Evolutionary conservation across 2,113 vertebrate genomes (phyloP), one percentile per base, ranked within the genome.

Genomic region (Oryzias celebensis): DNA sequence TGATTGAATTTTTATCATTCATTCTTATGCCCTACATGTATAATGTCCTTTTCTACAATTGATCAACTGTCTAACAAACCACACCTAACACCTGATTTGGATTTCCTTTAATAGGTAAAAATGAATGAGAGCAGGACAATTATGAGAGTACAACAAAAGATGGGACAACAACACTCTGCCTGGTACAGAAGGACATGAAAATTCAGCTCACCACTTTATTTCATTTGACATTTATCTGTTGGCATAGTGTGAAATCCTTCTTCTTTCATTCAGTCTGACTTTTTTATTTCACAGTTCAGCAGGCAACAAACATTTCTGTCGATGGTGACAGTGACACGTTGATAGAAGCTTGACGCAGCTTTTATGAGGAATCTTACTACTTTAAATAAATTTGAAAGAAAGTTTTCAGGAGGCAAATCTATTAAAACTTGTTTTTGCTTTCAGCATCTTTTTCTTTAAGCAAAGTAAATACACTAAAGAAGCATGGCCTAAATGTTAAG

Each of bases 101-200:
- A 68, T 66, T 64, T 50, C 13, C 14, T 58, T 50, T 78, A 41
- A 13, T 68, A 98, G 95, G 92, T 80, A 79, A 91, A 93, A 82
- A 86, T 88, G 68, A 87, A 89, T 49, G 94, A 95, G 75, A 1
- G 55, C 83, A 58, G 65, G 89, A 90, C 31, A 89, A 81, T 58
- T 86, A 76, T 75, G 94, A 94, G 45, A 94, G 91, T 0, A 91
- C 95, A 71, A 93, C 94, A 48, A 95, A 97, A 16, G 87, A 86
- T 10, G 92, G 87, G 46, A 88, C 91, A 18, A 76, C 75, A 5
- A 90, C 89, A 51, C 81, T 62, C 48, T 87, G 6, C 56, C 81
- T 2, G 94, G 94, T 96, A 93, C 18, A 51, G 41, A 41, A 62
- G 16, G 6, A 73, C 2, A 46, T 18, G 49, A 5, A 23, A 56